Percentiles rank a stretch among this genome's conserved stretches.
Evolutionary conservation across 2,888 invertebrate genomes (phyloP).

Genomic region (Trissolcus brochymenae): DNA sequence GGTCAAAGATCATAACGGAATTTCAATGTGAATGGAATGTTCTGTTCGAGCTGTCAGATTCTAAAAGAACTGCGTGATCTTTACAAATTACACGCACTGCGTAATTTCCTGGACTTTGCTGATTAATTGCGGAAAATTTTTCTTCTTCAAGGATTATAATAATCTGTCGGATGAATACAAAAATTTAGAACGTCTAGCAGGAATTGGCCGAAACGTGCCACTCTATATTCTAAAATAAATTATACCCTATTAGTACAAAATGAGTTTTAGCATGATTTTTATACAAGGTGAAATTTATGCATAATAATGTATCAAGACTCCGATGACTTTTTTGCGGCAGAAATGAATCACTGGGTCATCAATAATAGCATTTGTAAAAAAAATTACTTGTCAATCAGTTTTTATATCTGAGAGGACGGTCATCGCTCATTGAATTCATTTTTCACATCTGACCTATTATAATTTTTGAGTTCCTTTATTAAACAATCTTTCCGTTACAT

Average conservation of each 20-base stretch:
- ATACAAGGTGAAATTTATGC: background rate
- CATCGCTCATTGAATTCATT: too few species aligned
- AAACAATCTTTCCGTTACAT: too few species aligned
- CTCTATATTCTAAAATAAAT: background rate
- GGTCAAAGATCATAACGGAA: constrained; percentile 33
- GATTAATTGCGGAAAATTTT: constrained; percentile 45
- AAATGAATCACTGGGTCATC: too few species aligned
- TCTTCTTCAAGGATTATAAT: constrained; percentile 31
- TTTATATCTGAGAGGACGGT: too few species aligned
- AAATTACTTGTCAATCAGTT: too few species aligned
- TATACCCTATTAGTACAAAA: background rate
- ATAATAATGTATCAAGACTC: too few species aligned
- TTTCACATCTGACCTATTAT: too few species aligned
- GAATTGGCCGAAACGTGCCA: constrained; percentile 6
- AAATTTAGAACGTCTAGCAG: constrained; percentile 5
- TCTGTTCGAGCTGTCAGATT: constrained; percentile 36
- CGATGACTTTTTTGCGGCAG: too few species aligned
- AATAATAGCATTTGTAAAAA: too few species aligned
- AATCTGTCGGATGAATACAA: constrained; percentile 12
- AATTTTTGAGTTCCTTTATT: too few species aligned
- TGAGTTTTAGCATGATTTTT: background rate
- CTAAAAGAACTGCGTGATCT: constrained; percentile 40
- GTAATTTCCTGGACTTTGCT: constrained; percentile 38
- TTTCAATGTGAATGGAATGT: constrained; percentile 41
- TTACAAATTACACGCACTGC: constrained; percentile 38